Evolutionary conservation across 2,888 invertebrate genomes (phyloP).

Genomic region (Drosophila seclusa): DNA sequence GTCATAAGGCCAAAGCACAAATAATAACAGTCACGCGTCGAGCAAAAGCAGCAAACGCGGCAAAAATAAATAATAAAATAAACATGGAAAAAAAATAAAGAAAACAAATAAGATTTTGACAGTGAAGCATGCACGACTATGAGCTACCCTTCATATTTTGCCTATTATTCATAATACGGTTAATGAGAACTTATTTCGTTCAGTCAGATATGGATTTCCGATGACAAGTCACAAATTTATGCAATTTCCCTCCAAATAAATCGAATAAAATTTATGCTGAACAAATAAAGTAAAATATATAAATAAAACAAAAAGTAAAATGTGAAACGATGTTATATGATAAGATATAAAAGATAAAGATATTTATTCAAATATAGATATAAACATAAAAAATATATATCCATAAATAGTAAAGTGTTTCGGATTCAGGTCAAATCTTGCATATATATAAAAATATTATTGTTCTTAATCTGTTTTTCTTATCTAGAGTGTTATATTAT

Average conservation of each 20-base stretch:
- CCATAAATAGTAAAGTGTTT: rapidly evolving
- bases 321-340: background rate
- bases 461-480: background rate
- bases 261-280: too few relatives aligned
- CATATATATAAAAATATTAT: background rate
- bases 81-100: constrained; percentile 47
- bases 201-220: background rate
- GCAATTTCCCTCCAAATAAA: background rate
- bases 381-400: background rate
- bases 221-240: background rate
- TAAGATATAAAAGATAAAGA: background rate
- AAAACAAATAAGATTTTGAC: constrained; percentile 25
- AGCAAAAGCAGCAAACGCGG: constrained; percentile 67
- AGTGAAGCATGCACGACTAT: background rate
- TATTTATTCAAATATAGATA: background rate
- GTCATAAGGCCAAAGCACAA: constrained; percentile 78
- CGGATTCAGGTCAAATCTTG: background rate
- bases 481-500: background rate
- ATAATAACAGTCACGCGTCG: constrained; percentile 77
- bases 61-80: constrained; percentile 75
- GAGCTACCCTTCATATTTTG: constrained; percentile 4
- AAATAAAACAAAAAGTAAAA: background rate
- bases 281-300: background rate
- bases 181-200: background rate
- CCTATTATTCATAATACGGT: background rate